Base-by-base conservation (phyloP, 2,888 invertebrate species). In the Hybos culiciformis region DNA sequence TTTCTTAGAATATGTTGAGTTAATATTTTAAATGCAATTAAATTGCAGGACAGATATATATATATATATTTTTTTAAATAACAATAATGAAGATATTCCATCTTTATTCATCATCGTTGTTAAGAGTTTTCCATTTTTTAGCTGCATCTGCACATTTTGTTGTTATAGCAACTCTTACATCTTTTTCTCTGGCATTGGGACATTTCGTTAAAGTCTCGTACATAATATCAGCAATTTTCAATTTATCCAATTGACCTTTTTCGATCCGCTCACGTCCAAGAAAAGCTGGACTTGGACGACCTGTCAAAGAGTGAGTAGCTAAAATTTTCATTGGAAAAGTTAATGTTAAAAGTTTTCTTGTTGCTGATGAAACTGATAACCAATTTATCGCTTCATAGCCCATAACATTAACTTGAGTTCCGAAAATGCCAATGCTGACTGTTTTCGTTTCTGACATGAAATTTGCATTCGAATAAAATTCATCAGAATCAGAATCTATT, bases 61-160 rank as follows among this genome's bases (percentile, higher is more conserved):
- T n/a, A n/a, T n/a, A n/a, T n/a, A n/a, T n/a, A n/a, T n/a, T n/a
- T n/a, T n/a, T n/a, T n/a, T n/a, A n/a, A n/a, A n/a, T n/a, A n/a
- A n/a, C n/a, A n/a, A n/a, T n/a, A n/a, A n/a, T n/a, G n/a, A n/a
- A n/a, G n/a, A n/a, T n/a, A n/a, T n/a, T n/a, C n/a, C n/a, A n/a
- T n/a, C n/a, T n/a, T n/a, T n/a, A n/a, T n/a, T n/a, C n/a, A n/a
- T n/a, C n/a, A n/a, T n/a, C n/a, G n/a, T n/a, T n/a, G n/a, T n/a
- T n/a, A n/a, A n/a, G n/a, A n/a, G n/a, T n/a, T 52, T 69, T 69
- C 50, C 67, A 70, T 51, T 74, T 61, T 56, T 74, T 76, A 4
- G 72, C 70, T 54, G 74, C 74, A 49, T 76, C 76, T 0, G 73
- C 71, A 50, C 76, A 77, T 54, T 75, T 77, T 2, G 71, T 70